A percentile compares a stretch with the other conserved stretches of the same genome.
Conservation (phyloP, 1,140 invertebrate species). For the Capitella teleta region DNA sequence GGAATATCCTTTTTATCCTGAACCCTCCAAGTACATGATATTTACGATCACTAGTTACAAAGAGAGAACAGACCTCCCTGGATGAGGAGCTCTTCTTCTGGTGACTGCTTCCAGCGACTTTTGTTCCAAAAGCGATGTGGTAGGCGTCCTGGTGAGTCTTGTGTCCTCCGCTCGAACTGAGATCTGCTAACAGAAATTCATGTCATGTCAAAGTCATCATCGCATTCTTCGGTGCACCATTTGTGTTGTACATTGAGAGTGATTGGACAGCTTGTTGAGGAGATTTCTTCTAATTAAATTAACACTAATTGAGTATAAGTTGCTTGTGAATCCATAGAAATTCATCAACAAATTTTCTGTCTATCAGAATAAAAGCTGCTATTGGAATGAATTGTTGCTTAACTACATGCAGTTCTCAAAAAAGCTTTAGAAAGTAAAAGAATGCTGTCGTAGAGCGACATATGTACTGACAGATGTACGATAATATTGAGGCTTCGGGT, state of each 20-base stretch:
- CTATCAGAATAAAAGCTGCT: no score
- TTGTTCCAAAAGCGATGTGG: slow-evolving; percentile 7
- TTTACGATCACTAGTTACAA: no score
- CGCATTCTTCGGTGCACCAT: no score
- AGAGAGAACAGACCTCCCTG: neutral
- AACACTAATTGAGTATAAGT: neutral
- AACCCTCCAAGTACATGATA: no score
- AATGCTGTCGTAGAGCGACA: no score
- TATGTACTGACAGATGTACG: no score
- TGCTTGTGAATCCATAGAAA: neutral
- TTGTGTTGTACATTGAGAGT: neutral
- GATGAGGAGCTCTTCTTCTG: neutral
- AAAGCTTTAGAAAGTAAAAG: no score
- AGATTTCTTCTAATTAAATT: neutral
- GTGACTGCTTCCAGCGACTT: neutral
- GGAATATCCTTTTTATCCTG: no score
- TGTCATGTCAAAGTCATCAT: no score
- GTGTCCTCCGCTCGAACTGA: slow-evolving; percentile 1
- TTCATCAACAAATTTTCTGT: neutral
- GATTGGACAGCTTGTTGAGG: neutral
- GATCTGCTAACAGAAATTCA: slow-evolving; percentile 3
- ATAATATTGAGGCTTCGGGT: no score
- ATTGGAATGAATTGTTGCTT: no score
- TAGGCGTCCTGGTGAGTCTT: neutral
- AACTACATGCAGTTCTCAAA: no score